Conservation (phyloP, 2,888 invertebrate genomes). For the Acleris sparsana region DNA sequence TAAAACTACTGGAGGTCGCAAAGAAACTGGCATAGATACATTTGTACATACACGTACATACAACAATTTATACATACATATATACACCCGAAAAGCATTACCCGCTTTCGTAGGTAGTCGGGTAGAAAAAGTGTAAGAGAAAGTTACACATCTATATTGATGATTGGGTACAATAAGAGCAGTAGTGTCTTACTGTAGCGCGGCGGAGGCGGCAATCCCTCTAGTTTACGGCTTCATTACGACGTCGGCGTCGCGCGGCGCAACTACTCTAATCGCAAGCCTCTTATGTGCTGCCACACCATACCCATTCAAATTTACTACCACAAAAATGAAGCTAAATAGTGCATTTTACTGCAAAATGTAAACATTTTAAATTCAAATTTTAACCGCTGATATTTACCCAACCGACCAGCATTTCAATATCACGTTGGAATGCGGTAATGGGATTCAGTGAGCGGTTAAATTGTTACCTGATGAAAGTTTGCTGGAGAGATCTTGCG, state of each 20-base stretch:
- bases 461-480: constrained; percentile 35
- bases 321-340: background rate
- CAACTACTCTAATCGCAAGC: constrained; percentile 47
- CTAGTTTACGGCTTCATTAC: constrained; percentile 76
- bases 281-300: constrained; percentile 52
- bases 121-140: too few relatives aligned
- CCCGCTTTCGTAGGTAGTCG: too few relatives aligned
- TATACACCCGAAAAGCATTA: too few relatives aligned
- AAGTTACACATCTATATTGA: too few relatives aligned
- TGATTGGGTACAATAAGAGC: background rate
- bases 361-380: background rate
- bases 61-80: too few relatives aligned
- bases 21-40: too few relatives aligned
- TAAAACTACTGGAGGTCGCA: too few relatives aligned
- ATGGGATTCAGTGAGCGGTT: constrained; percentile 32
- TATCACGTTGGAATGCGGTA: constrained; percentile 26
- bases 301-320: constrained; percentile 47
- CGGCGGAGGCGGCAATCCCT: constrained; percentile 68
- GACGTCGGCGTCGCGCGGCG: constrained; percentile 50
- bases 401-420: constrained; percentile 18
- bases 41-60: too few relatives aligned
- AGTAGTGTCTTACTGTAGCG: constrained; percentile 36
- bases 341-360: background rate
- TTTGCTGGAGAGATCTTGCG: constrained; percentile 33
- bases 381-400: background rate